Evolutionary conservation across 2,797 vertebrate species (phyloP).

Genomic region (Hyperoplus lanceolatus): DNA sequence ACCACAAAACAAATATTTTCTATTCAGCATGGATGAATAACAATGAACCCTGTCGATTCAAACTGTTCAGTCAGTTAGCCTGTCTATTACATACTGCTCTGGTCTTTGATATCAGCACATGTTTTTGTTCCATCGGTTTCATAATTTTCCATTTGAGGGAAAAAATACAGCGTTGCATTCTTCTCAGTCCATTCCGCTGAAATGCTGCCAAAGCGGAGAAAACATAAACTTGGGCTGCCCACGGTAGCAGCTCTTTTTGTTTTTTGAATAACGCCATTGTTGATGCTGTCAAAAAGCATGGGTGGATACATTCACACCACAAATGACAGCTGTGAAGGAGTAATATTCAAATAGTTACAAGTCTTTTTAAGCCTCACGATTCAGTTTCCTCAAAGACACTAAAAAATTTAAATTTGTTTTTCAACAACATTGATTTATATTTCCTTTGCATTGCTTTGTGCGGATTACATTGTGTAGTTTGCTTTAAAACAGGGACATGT

Average conservation of each 20-base stretch:
- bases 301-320: constrained; percentile 59
- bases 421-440: neutral
- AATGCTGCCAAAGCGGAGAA: constrained; percentile 64
- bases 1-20: neutral
- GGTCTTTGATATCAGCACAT: constrained; percentile 38
- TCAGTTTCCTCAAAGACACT: neutral
- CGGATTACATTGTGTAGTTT: too few species aligned
- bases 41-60: constrained; percentile 6
- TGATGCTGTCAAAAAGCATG: constrained; percentile 53
- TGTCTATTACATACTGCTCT: constrained; percentile 32
- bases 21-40: neutral
- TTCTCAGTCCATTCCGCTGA: constrained; percentile 66
- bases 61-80: neutral
- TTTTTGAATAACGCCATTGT: constrained; percentile 64
- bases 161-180: constrained; percentile 60
- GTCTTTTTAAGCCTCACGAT: neutral
- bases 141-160: constrained; percentile 65
- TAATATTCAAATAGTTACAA: constrained; percentile 14
- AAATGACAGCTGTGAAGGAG: constrained; percentile 30
- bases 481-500: neutral
- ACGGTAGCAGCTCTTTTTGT: constrained; percentile 26
- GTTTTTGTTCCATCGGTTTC: constrained; percentile 47
- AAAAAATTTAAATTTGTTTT: neutral
- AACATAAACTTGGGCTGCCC: constrained; percentile 61
- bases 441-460: neutral